A percentile compares a stretch with the other conserved stretches of the same genome.
phyloP scores from a whole-genome alignment of 2,797 vertebrate genomes.

The Enteromius anoplus region DNA sequence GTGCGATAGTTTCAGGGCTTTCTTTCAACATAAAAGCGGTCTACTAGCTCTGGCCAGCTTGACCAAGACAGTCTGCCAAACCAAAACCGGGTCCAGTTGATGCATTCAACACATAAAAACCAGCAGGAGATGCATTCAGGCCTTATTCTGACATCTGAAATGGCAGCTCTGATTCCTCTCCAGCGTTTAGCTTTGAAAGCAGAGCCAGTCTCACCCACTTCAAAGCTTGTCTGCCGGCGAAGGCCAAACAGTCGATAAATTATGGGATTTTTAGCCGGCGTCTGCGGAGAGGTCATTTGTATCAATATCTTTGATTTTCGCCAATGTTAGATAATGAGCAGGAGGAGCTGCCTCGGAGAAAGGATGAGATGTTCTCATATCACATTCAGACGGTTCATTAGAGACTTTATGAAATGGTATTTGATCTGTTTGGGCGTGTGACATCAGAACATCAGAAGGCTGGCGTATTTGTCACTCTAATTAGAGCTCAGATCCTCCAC shows the following conservation, averaged over 20 bases:
- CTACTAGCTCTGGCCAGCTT: not conserved
- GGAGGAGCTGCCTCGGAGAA: slow-evolving; percentile 52
- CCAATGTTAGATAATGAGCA: slow-evolving; percentile 67
- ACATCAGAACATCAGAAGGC: slow-evolving; percentile 48
- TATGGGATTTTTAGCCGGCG: slow-evolving; percentile 52
- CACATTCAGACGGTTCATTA: slow-evolving; percentile 59
- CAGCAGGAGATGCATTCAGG: slow-evolving; percentile 1
- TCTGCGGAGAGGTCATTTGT: slow-evolving; percentile 62
- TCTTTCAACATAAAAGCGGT: slow-evolving; percentile 15
- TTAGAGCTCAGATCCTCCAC: slow-evolving; percentile 41
- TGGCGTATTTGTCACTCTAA: slow-evolving; percentile 52
- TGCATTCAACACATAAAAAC: not conserved
- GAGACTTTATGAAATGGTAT: slow-evolving; percentile 43
- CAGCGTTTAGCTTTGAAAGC: slow-evolving; percentile 54
- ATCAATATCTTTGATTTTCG: slow-evolving; percentile 74
- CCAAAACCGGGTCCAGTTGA: slow-evolving; percentile 2
- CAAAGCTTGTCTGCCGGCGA: slow-evolving; percentile 53
- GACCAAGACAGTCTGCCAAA: not conserved
- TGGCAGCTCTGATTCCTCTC: slow-evolving; percentile 27
- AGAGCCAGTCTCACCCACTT: slow-evolving; percentile 49
- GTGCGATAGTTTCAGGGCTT: not conserved
- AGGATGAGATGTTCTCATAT: slow-evolving; percentile 63
- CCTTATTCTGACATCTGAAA: slow-evolving; percentile 25
- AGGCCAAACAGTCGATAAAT: slow-evolving; percentile 61
- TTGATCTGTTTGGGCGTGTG: slow-evolving; percentile 50